phyloP scores from a whole-genome alignment of 2,888 invertebrate species.

The Caenorhabditis japonica region DNA sequence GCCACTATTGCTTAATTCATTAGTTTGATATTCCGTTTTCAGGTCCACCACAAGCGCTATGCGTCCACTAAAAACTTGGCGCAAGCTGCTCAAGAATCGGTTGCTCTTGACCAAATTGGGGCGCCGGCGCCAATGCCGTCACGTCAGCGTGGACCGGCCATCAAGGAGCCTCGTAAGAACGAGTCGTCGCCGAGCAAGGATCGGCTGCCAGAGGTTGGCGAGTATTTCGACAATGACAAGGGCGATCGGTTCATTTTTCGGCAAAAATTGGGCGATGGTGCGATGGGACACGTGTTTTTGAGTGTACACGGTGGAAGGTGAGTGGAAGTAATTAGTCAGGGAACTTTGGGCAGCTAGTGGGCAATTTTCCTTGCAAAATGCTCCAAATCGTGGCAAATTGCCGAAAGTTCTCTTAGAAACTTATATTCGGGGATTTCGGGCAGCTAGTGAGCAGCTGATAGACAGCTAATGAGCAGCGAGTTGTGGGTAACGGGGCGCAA shows the following conservation, averaged over 20 bases:
- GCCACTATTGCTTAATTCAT: background rate
- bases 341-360: too few species aligned
- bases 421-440: too few species aligned
- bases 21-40: background rate
- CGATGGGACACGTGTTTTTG: conserved; percentile 56
- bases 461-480: too few species aligned
- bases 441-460: too few species aligned
- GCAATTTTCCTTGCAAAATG: too few species aligned
- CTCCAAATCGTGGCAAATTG: too few species aligned
- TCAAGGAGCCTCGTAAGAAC: conserved; percentile 15
- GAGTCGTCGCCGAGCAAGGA: conserved; percentile 17
- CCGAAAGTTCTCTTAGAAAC: too few species aligned
- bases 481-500: too few species aligned
- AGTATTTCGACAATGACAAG: conserved; percentile 44
- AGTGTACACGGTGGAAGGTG: conserved; percentile 20
- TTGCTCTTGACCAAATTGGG: conserved; percentile 7
- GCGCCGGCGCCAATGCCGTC: background rate
- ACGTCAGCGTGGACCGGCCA: conserved; percentile 26
- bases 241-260: conserved; percentile 32
- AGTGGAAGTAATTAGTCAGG: background rate
- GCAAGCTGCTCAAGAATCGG: conserved; percentile 17
- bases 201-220: conserved; percentile 36
- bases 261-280: conserved; percentile 52
- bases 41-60: conserved; percentile 25
- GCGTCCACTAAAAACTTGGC: background rate